phyloP scores from a whole-genome alignment of 2,888 invertebrate species.

The Drosophila ochracea region DNA sequence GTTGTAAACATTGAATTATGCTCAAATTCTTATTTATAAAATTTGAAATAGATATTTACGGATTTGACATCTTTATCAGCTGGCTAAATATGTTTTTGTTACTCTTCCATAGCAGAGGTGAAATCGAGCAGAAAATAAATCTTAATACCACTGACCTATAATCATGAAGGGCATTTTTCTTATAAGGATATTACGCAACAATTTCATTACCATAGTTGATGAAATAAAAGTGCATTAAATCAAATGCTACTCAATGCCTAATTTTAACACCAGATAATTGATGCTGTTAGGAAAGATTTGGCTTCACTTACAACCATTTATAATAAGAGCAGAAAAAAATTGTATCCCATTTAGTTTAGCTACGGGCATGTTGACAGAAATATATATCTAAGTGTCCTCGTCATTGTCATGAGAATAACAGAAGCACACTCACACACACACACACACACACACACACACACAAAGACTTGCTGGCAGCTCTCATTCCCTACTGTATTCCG shows the following conservation, averaged over 20 bases:
- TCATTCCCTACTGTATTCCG: slow-evolving; percentile 24
- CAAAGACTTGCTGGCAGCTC: slow-evolving; percentile 3
- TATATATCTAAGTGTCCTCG: slow-evolving; percentile 37
- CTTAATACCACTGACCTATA: background rate
- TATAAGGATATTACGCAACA: background rate
- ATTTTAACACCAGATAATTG: slow-evolving; percentile 32
- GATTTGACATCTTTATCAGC: background rate
- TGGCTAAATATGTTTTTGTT: too few species aligned
- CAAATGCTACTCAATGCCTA: slow-evolving; percentile 9
- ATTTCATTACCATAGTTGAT: slow-evolving; percentile 7
- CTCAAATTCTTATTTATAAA: background rate
- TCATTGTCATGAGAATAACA: slow-evolving; percentile 39
- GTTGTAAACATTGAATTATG: background rate
- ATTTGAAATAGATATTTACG: background rate
- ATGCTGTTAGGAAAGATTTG: slow-evolving; percentile 1
- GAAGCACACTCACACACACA: slow-evolving; percentile 2
- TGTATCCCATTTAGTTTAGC: slow-evolving; percentile 28
- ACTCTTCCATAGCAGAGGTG: background rate
- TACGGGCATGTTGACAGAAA: slow-evolving; percentile 39
- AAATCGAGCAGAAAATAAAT: background rate
- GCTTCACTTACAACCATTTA: background rate
- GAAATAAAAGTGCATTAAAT: background rate
- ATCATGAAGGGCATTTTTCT: background rate
- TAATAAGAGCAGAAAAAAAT: background rate
- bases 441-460: slow-evolving; percentile 2